These are phyloP conservation scores for Acropternis orthonyx DNA, from an alignment of 2,797 vertebrate genomes.

Conservation along the genomic window DNA sequence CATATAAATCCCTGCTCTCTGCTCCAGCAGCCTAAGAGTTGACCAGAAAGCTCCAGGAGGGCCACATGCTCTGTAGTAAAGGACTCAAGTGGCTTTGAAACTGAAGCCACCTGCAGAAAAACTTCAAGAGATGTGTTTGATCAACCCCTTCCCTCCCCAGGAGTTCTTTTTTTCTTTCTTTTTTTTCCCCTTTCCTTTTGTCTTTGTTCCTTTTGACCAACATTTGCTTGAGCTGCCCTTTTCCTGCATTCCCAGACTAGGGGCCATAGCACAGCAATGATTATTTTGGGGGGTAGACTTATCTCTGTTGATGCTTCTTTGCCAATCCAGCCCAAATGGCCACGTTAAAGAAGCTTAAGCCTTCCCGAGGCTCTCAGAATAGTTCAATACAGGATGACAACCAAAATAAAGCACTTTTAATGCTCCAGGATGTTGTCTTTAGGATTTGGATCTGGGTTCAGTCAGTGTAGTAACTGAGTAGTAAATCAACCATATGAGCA, in stretches of 20 bases:
- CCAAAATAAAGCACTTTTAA: not conserved
- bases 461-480: not conserved
- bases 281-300: not conserved
- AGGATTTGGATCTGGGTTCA: not conserved
- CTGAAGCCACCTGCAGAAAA: not conserved
- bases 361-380: not conserved
- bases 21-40: not conserved
- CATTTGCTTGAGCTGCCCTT: not conserved
- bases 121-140: not conserved
- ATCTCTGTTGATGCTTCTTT: not conserved
- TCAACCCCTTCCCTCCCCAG: not conserved
- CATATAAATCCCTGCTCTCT: not conserved
- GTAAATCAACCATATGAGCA: not conserved
- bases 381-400: not conserved
- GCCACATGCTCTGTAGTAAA: not conserved
- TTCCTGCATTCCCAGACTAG: not conserved
- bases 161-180: not conserved
- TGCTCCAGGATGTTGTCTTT: not conserved
- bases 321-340: not conserved
- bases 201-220: not conserved
- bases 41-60: conserved; percentile 4
- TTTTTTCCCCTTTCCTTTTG: not conserved
- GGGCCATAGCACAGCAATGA: not conserved
- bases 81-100: not conserved
- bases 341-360: not conserved